phyloP scores from a whole-genome alignment of 1,140 invertebrate species.

The Lepidurus apus region DNA sequence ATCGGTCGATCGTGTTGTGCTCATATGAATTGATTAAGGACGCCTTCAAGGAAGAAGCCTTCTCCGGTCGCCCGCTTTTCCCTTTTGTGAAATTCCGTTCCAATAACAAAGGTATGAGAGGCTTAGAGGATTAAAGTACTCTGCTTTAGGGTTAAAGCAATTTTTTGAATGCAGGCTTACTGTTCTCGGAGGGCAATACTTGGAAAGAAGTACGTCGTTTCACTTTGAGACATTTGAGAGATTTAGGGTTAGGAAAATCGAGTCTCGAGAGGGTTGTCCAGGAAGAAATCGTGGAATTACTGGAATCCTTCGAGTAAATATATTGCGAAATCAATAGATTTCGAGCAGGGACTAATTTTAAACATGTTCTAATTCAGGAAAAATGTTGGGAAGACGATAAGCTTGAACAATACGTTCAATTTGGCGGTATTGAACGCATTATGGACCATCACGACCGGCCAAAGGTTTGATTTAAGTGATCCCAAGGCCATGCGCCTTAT shows the following conservation, averaged over 20 bases:
- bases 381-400: neutral
- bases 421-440: constrained; percentile 30
- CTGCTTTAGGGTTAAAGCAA: too few relatives aligned
- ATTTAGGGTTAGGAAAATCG: constrained; percentile 37
- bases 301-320: constrained; percentile 15
- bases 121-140: too few relatives aligned
- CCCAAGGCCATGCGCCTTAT: neutral
- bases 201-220: constrained; percentile 38
- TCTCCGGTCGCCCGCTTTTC: constrained; percentile 29
- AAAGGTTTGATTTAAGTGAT: neutral
- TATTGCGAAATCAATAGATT: neutral
- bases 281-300: constrained; percentile 36
- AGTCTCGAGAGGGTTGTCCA: constrained; percentile 35
- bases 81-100: neutral
- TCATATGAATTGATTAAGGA: constrained; percentile 30
- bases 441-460: constrained; percentile 27
- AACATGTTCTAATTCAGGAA: too few relatives aligned
- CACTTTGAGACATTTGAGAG: constrained; percentile 36
- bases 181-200: constrained; percentile 33
- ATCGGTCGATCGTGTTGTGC: constrained; percentile 29
- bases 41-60: constrained; percentile 34
- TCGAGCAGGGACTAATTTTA: too few relatives aligned
- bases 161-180: constrained; percentile 35
- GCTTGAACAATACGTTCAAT: constrained; percentile 23
- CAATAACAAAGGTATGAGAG: neutral